Base-by-base conservation (phyloP, 2,113 vertebrate species). In the Dipodomys stephensi region DNA sequence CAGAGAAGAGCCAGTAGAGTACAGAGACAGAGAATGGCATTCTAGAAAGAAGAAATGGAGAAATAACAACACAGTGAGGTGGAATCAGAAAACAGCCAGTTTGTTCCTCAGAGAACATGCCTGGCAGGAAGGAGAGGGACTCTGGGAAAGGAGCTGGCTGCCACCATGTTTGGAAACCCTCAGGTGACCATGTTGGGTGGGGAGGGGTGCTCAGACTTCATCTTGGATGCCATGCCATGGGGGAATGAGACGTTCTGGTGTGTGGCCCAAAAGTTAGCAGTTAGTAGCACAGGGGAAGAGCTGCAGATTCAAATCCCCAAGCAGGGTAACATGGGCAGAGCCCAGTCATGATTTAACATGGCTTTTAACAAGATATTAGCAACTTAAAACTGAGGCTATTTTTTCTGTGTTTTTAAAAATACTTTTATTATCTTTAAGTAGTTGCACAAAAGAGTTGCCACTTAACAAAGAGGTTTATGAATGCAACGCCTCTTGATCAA, bases 51-150 rank as follows among this genome's bases (percentile, higher is more conserved):
- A 85, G 46, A 46, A 62, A 57, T 4, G 18, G 6, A 10, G 4
- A 57, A 11, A 22, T 27, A 7, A 60, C 20, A 10, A 0, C 23
- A 72, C 13, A 23, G 7, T 39, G 44, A 46, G 7, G 39, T 49
- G 25, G 35, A 73, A 73, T 4, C 6, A 13, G 0, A 30, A 67
- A 25, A 44, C 1, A 27, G 20, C 1, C 0, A 0, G 16, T 1
- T 7, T 39, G 30, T 15, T 76, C 15, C 18, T 7, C 49, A 49
- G 9, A 49, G 49, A 49, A 49, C 49, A 11, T 49, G 49, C 49
- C 49, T 11, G 49, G 49, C 12, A 12, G 49, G 49, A 49, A 49
- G 49, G 3, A 12, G 15, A 27, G 27, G 64, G 39, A 30, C 49
- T 49, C 4, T 4, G 7, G 7, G 0, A 11, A 49, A 22, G 20